Conservation (phyloP, 1,140 invertebrate genomes). For the Micrasema minimum region DNA sequence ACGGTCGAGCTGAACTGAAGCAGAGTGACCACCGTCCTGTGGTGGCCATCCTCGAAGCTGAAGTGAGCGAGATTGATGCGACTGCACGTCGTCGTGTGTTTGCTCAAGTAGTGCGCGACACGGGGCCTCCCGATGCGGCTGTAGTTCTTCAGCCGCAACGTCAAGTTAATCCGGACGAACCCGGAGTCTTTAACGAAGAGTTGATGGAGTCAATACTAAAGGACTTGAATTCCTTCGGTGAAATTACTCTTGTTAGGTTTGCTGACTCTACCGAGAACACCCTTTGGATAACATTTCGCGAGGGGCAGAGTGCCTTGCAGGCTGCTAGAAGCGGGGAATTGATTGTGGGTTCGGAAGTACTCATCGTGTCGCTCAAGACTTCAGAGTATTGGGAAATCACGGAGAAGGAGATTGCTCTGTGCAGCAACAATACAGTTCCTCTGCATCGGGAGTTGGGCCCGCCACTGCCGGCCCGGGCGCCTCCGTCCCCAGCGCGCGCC, state of each 20-base stretch:
- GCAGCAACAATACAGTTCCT: constrained; percentile 84
- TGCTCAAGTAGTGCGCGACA: constrained; percentile 83
- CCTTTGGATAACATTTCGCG: constrained; percentile 90
- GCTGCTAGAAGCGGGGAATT: constrained; percentile 69
- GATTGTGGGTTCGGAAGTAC: constrained; percentile 73
- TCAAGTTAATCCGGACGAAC: constrained; percentile 62
- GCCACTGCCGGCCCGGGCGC: constrained; percentile 63
- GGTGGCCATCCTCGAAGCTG: constrained; percentile 88
- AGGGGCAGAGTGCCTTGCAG: constrained; percentile 84
- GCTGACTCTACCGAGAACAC: constrained; percentile 76
- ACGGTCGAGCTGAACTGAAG: constrained; percentile 93
- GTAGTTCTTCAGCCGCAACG: constrained; percentile 79
- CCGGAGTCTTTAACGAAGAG: constrained; percentile 72
- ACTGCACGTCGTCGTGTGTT: constrained; percentile 81
- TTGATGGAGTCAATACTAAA: constrained; percentile 78
- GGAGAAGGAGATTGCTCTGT: constrained; percentile 83
- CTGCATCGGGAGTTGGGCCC: constrained; percentile 67
- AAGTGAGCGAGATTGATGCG: constrained; percentile 82
- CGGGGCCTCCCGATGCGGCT: constrained; percentile 96
- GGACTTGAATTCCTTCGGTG: constrained; percentile 81
- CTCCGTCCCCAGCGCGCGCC: constrained; percentile 68
- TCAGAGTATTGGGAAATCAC: constrained; percentile 84
- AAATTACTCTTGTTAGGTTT: constrained; percentile 90
- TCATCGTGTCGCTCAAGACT: constrained; percentile 84
- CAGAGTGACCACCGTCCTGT: constrained; percentile 98